These are phyloP conservation scores for Carcinoscorpius rotundicauda DNA, from an alignment of 1,140 invertebrate genomes.

Conservation along the genomic window DNA sequence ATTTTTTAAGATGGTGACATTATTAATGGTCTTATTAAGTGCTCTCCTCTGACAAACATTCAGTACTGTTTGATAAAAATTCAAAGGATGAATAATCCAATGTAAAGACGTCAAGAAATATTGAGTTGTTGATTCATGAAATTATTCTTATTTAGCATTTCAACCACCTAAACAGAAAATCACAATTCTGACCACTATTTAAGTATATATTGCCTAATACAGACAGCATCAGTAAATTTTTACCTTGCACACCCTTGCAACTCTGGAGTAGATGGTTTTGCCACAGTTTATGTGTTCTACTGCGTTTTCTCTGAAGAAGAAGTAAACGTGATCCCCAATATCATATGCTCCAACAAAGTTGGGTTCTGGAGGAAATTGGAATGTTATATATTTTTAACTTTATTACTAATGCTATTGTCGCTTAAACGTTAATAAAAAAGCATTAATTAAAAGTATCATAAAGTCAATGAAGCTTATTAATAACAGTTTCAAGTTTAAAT, in stretches of 20 bases:
- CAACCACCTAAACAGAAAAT: too few relatives aligned
- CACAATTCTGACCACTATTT: too few relatives aligned
- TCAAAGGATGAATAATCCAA: too few relatives aligned
- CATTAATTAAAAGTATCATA: not conserved
- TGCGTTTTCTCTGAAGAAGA: slow-evolving; percentile 93
- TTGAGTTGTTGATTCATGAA: too few relatives aligned
- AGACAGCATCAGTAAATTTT: not conserved
- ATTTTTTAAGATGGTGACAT: too few relatives aligned
- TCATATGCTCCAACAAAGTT: slow-evolving; percentile 93
- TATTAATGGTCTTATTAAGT: too few relatives aligned
- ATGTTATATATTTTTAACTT: not conserved
- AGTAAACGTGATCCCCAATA: slow-evolving; percentile 83
- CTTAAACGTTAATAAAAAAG: too few relatives aligned
- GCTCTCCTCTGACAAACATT: too few relatives aligned
- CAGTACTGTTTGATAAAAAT: too few relatives aligned
- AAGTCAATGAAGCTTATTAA: not conserved
- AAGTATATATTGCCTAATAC: not conserved
- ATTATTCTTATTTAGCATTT: too few relatives aligned
- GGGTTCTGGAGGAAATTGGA: slow-evolving; percentile 56
- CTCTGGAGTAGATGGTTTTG: slow-evolving; percentile 79
- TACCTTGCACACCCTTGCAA: slow-evolving; percentile 81
- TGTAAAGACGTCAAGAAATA: too few relatives aligned
- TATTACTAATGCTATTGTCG: too few relatives aligned
- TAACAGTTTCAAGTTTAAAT: not conserved
- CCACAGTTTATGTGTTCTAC: slow-evolving; percentile 94